phyloP scores from a whole-genome alignment of 2,888 invertebrate genomes.

The Panzeria rudis region DNA sequence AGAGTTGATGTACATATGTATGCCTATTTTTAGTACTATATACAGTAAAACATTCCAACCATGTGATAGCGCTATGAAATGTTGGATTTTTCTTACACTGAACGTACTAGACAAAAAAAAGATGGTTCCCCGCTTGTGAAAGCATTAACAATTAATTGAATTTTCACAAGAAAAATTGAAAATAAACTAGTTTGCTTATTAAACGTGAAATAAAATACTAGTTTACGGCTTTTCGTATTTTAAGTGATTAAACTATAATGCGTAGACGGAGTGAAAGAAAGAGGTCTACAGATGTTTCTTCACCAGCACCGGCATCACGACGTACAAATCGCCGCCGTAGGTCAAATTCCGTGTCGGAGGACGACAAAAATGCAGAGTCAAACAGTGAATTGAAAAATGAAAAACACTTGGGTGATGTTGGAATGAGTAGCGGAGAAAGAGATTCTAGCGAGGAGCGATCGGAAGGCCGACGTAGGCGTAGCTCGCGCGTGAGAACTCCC shows the following conservation, averaged over 20 bases:
- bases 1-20: too few species aligned
- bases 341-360: conserved; percentile 75
- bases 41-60: neutral
- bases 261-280: conserved; percentile 90
- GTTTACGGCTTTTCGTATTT: neutral
- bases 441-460: conserved; percentile 77
- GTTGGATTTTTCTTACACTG: conserved; percentile 20
- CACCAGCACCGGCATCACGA: conserved; percentile 85
- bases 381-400: conserved; percentile 74
- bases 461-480: conserved; percentile 68
- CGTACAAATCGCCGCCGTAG: conserved; percentile 79
- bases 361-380: conserved; percentile 76
- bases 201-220: conserved; percentile 21
- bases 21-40: too few species aligned
- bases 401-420: conserved; percentile 64
- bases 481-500: conserved; percentile 75
- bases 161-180: conserved; percentile 48
- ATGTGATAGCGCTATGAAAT: conserved; percentile 8
- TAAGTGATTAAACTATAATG: conserved; percentile 84
- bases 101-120: conserved; percentile 60
- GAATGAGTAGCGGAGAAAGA: conserved; percentile 53
- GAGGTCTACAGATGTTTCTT: conserved; percentile 86
- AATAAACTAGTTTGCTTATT: conserved; percentile 29
- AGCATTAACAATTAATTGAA: conserved; percentile 70
- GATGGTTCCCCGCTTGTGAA: conserved; percentile 68